Conservation (phyloP, 1,140 invertebrate genomes). For the Diorhabda carinulata region DNA sequence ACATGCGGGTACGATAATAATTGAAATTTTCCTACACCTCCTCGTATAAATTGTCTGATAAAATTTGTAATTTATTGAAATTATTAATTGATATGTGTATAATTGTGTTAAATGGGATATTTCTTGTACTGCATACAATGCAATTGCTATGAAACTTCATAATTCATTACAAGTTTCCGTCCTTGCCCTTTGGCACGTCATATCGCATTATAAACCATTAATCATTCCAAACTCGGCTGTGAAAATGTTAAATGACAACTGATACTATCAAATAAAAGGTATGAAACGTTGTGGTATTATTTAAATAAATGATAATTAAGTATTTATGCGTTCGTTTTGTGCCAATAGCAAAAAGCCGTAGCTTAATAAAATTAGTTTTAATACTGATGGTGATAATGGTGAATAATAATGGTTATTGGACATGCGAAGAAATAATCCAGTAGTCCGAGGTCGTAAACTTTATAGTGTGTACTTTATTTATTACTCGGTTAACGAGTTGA, state of each 20-base stretch:
- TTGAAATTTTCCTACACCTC: too few species aligned
- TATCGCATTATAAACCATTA: not conserved
- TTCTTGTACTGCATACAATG: too few species aligned
- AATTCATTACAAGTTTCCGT: not conserved
- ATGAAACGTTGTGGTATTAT: slow-evolving; percentile 19
- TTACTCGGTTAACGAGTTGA: too few species aligned
- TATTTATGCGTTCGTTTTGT: slow-evolving; percentile 27
- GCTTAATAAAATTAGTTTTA: slow-evolving; percentile 35
- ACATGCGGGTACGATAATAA: too few species aligned
- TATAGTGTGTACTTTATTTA: not conserved
- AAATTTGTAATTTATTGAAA: too few species aligned
- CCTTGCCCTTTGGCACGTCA: not conserved
- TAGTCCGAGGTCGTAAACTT: not conserved
- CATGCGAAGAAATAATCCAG: slow-evolving; percentile 22
- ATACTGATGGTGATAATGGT: slow-evolving; percentile 20
- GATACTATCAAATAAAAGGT: slow-evolving; percentile 22
- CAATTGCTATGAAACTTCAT: not conserved
- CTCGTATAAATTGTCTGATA: too few species aligned
- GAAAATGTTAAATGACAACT: slow-evolving; percentile 24
- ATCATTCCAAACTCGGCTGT: slow-evolving; percentile 13
- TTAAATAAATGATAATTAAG: slow-evolving; percentile 29
- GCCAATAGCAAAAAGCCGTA: slow-evolving; percentile 28
- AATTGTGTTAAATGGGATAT: too few species aligned
- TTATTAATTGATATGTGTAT: too few species aligned
- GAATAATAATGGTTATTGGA: slow-evolving; percentile 27